Evolutionary conservation across 2,113 vertebrate genomes (phyloP).

Genomic region (Baryphthengus martii): DNA sequence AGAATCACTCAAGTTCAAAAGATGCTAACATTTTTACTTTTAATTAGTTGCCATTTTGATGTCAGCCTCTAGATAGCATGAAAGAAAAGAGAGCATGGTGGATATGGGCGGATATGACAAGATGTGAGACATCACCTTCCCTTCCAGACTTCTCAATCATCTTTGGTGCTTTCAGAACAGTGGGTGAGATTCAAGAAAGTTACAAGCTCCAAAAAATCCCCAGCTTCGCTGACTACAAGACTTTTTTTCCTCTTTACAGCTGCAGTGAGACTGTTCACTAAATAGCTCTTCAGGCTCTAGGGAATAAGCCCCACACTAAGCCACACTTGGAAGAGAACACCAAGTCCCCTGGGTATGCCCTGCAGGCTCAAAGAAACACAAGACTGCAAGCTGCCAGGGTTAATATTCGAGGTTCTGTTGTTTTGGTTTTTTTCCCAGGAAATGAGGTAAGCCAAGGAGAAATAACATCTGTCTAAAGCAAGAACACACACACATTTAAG

Average conservation of each 20-base stretch:
- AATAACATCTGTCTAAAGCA: conserved; percentile 30
- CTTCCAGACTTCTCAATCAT: conserved; percentile 31
- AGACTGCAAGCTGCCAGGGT: conserved; percentile 13
- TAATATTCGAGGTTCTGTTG: conserved; percentile 27
- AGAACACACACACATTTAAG: not conserved
- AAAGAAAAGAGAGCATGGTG: conserved; percentile 38
- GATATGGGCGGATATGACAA: not conserved
- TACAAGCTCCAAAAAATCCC: not conserved
- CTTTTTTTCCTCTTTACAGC: not conserved
- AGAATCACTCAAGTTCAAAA: conserved; percentile 55
- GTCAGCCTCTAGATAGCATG: conserved; percentile 40
- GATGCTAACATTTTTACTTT: conserved; percentile 43
- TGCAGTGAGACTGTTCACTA: not conserved
- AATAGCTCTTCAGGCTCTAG: not conserved
- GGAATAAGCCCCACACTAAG: conserved; percentile 8
- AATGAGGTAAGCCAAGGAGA: conserved; percentile 36
- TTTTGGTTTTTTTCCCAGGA: not conserved
- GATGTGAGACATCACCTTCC: conserved; percentile 15
- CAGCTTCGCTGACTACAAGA: not conserved
- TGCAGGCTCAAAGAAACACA: not conserved
- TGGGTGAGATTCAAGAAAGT: not conserved
- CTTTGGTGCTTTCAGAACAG: not conserved
- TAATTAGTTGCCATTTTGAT: conserved; percentile 73
- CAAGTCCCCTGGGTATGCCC: not conserved
- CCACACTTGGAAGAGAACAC: conserved; percentile 3